A percentile compares a stretch with the other conserved stretches of the same genome.
phyloP scores from a whole-genome alignment of 2,888 invertebrate species.

The Girardia tigrina region DNA sequence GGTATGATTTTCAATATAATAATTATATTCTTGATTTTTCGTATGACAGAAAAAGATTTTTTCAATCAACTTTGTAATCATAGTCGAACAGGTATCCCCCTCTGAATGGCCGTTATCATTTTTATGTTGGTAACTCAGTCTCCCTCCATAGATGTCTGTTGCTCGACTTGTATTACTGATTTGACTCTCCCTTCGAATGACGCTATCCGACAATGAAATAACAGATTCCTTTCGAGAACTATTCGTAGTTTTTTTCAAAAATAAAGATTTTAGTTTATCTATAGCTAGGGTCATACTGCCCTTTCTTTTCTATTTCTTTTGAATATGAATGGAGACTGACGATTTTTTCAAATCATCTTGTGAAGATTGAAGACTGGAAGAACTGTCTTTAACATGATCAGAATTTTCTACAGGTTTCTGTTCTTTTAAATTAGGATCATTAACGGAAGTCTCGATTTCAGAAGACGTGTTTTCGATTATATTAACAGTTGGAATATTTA shows the following conservation, averaged over 20 bases:
- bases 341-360: background rate
- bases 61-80: background rate
- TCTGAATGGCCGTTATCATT: background rate
- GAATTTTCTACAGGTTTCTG: background rate
- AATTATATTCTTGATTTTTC: background rate
- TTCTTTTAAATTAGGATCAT: background rate
- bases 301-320: background rate
- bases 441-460: background rate
- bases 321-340: background rate
- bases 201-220: background rate
- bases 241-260: background rate
- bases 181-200: background rate
- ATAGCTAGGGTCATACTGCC: background rate
- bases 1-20: background rate
- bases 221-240: background rate
- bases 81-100: background rate
- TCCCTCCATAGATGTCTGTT: background rate
- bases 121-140: background rate
- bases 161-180: background rate
- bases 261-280: background rate
- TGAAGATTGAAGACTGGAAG: background rate
- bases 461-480: background rate
- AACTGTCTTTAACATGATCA: background rate
- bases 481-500: background rate
- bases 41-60: background rate